Evolutionary conservation across 2,797 vertebrate species (phyloP).

Genomic region (Erethizon dorsatum): DNA sequence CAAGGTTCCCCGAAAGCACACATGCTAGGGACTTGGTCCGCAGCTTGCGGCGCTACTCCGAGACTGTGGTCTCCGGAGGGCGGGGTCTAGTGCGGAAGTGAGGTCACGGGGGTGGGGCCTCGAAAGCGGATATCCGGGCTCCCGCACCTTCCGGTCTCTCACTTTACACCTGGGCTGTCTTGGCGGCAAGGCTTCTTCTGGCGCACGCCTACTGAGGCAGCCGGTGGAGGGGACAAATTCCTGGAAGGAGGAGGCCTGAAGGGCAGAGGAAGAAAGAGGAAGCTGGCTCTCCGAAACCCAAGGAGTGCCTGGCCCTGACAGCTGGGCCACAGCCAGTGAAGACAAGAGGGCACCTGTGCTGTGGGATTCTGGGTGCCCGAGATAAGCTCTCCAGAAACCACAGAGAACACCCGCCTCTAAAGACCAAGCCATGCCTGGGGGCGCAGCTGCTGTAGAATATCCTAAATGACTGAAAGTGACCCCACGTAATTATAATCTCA

Average conservation of each 20-base stretch:
- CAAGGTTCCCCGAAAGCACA: not conserved
- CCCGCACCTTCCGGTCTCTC: not conserved
- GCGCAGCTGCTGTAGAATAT: not conserved
- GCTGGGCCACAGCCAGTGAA: not conserved
- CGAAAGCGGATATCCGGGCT: not conserved
- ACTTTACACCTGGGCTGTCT: fast-evolving
- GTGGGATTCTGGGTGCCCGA: not conserved
- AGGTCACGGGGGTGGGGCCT: not conserved
- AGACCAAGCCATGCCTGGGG: not conserved
- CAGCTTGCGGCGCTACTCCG: no score
- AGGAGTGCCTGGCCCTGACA: not conserved
- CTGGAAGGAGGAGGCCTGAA: not conserved
- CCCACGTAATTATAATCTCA: not conserved
- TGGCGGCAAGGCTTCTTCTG: not conserved
- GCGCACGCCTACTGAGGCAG: not conserved
- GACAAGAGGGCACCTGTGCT: not conserved
- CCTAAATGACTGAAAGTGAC: not conserved
- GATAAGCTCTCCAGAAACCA: not conserved
- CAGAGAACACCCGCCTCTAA: not conserved
- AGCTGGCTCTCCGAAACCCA: not conserved
- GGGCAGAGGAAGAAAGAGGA: not conserved
- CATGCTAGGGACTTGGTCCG: no score
- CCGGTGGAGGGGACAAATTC: not conserved
- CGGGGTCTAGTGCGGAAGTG: not conserved
- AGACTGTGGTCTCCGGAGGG: no score